These are phyloP conservation scores for Nemapogon koenigi DNA, from an alignment of 2,888 invertebrate genomes.

Conservation along the genomic window DNA sequence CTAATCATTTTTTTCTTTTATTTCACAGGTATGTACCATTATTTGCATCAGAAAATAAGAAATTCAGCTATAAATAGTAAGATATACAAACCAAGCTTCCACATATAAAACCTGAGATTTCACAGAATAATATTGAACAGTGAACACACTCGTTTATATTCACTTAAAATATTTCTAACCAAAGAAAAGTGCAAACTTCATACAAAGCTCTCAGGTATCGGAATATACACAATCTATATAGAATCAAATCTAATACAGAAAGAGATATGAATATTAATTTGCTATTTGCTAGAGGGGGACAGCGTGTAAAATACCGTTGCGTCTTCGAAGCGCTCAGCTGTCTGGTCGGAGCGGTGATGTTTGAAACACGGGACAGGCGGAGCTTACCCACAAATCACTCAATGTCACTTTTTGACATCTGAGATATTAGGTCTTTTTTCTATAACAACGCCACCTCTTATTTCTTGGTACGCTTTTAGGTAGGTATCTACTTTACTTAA, in stretches of 20 bases:
- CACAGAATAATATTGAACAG: too few species aligned
- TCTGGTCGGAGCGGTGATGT: constrained; percentile 62
- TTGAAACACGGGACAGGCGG: constrained; percentile 68
- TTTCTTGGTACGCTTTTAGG: constrained; percentile 31
- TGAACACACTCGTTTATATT: too few species aligned
- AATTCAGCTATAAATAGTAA: too few species aligned
- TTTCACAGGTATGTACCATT: too few species aligned
- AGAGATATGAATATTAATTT: constrained; percentile 35
- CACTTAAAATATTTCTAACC: constrained; percentile 5
- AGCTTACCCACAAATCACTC: constrained; percentile 68
- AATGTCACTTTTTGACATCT: constrained; percentile 67
- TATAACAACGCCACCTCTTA: constrained; percentile 58
- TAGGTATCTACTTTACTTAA: constrained; percentile 22
- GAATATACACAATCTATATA: constrained; percentile 22
- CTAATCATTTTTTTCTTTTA: too few species aligned
- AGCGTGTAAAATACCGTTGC: constrained; percentile 45
- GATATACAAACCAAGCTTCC: too few species aligned
- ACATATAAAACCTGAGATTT: too few species aligned
- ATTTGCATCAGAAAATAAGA: too few species aligned
- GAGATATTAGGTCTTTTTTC: constrained; percentile 67
- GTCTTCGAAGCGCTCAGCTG: constrained; percentile 58
- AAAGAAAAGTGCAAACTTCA: constrained; percentile 40
- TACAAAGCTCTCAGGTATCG: constrained; percentile 61
- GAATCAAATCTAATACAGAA: constrained; percentile 45
- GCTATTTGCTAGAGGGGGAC: constrained; percentile 36